phyloP scores from a whole-genome alignment of 2,113 vertebrate species.

The Tachycineta bicolor region DNA sequence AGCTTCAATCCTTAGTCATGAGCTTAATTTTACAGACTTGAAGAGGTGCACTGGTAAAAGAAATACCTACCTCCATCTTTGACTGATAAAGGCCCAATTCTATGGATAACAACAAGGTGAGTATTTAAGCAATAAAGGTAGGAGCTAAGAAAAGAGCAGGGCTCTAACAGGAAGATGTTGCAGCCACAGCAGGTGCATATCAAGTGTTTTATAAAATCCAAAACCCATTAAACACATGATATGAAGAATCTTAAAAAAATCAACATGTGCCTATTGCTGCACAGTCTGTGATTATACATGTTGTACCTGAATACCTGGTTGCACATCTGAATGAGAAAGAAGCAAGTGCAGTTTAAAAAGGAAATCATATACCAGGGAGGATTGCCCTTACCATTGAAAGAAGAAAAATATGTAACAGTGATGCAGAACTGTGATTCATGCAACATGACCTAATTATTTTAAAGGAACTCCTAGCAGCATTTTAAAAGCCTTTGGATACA shows the following conservation, averaged over 20 bases:
- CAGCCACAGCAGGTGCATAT: background rate
- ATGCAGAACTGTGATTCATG: constrained; percentile 53
- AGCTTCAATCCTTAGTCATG: background rate
- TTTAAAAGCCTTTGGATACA: constrained; percentile 35
- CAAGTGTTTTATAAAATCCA: background rate
- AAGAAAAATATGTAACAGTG: constrained; percentile 31
- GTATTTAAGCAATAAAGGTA: background rate
- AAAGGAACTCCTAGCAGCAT: constrained; percentile 49
- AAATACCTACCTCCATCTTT: background rate
- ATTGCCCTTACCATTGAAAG: constrained; percentile 49
- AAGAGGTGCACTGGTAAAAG: background rate
- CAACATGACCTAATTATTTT: constrained; percentile 65
- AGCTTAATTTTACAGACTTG: constrained; percentile 13
- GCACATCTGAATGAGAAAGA: background rate
- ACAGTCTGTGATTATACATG: constrained; percentile 4
- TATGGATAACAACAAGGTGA: background rate
- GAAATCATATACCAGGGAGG: background rate
- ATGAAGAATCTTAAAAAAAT: background rate
- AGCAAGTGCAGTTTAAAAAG: background rate
- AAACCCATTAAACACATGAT: background rate
- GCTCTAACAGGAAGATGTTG: background rate
- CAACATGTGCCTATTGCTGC: background rate
- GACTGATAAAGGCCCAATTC: background rate
- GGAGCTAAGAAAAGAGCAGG: background rate
- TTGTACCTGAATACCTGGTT: background rate